Evolutionary conservation across 2,797 vertebrate genomes (phyloP), one percentile per base, ranked within the genome.

Genomic region (Harpagifer antarcticus): DNA sequence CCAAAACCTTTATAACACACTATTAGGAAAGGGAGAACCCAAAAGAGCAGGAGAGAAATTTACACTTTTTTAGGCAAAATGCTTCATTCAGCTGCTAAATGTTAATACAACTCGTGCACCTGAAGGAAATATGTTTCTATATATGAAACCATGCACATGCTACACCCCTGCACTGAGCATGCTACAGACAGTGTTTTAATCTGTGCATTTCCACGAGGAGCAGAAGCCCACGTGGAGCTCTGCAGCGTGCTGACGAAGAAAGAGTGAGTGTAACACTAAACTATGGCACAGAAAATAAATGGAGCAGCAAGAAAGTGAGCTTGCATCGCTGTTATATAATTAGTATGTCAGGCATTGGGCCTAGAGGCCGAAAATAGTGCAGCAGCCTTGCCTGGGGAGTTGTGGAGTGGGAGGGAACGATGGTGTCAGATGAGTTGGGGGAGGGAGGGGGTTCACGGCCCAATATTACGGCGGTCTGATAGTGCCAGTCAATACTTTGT

Each of bases 201-300:
- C 50, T 37, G 59, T 14, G 17, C 19, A 44, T 68, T 63, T 80
- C 72, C 45, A 16, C n/a, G 3, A 45, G 77, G 65, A 71, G 44
- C 67, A 27, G 9, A 5, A 66, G n/a, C 45, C 68, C 75, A 31
- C 56, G 40, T 2, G 16, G 45, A 74, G 73, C 50, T 73, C 6
- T 58, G 76, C 71, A 13, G 72, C 62, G 54, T 59, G 81, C 75
- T 77, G 83, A 83, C 15, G 19, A 72, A 76, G 83, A 86, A 73
- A 56, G 62, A 75, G 19, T 1, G 47, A 72, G 42, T 49, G 84
- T 78, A 85, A 89, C 72, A 79, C 60, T 85, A 88, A 92, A 91
- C 83, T 88, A 81, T 49, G 88, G 88, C 89, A 92, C 79, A 82
- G 87, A 91, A 91, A 92, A 89, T 87, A 91, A 92, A 86, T 91